A percentile compares a stretch with the other conserved stretches of the same genome.
phyloP scores from a whole-genome alignment of 2,888 invertebrate species.

The Polydesmus complanatus region DNA sequence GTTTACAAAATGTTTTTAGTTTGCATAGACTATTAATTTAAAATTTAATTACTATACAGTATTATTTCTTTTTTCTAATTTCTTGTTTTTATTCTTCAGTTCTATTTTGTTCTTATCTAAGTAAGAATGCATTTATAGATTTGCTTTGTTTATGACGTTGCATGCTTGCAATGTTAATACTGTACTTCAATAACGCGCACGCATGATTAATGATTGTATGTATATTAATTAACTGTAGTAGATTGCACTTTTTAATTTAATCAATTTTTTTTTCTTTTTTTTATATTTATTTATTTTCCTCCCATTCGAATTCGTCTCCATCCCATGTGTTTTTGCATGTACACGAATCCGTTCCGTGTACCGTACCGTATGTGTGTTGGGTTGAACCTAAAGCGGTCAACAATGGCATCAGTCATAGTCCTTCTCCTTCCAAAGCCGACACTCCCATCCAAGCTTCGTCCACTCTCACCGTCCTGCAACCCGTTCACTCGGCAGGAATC shows the following conservation, averaged over 20 bases:
- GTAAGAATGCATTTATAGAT: no score
- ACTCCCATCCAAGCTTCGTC: conserved; percentile 30
- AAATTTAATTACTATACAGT: no score
- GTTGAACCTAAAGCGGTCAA: conserved; percentile 13
- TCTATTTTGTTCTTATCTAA: no score
- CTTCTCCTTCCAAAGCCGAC: conserved; percentile 23
- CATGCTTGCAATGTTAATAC: no score
- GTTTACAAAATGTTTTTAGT: no score
- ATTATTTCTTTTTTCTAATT: no score
- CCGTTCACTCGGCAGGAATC: conserved; percentile 33
- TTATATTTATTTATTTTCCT: not conserved
- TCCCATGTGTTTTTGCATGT: not conserved
- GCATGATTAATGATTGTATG: conserved; percentile 16
- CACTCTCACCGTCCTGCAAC: conserved; percentile 44
- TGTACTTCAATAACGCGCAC: no score
- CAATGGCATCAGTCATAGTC: conserved; percentile 22
- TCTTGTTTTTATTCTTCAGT: no score
- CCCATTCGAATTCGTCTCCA: not conserved
- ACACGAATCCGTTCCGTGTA: not conserved
- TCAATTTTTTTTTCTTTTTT: no score
- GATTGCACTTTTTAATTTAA: no score
- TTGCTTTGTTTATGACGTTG: no score
- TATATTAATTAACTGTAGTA: conserved; percentile 7
- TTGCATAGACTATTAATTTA: no score
- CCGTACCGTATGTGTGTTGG: not conserved